Evolutionary conservation across 2,113 vertebrate genomes (phyloP).

Genomic region (Zosterops lateralis): DNA sequence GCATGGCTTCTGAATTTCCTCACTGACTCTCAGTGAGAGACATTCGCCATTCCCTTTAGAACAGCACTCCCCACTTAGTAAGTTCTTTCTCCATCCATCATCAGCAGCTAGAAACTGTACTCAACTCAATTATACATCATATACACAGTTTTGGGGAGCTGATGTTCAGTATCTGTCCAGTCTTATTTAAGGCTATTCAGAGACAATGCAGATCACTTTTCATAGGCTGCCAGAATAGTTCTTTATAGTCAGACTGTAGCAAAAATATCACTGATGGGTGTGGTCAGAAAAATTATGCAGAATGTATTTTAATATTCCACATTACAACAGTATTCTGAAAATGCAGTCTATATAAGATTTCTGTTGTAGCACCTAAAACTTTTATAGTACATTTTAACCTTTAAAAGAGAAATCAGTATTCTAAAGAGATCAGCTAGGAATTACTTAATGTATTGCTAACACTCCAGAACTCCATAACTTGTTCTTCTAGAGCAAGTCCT

Average conservation of each 20-base stretch:
- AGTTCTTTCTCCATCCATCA: background rate
- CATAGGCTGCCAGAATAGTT: background rate
- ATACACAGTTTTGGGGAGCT: background rate
- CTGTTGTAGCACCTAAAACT: background rate
- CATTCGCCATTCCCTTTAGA: background rate
- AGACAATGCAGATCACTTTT: background rate
- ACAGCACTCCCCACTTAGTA: background rate
- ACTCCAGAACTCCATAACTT: background rate
- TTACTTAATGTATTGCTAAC: background rate
- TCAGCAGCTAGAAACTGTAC: background rate
- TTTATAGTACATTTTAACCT: background rate
- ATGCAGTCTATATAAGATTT: background rate
- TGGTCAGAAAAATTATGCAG: background rate
- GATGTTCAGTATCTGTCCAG: background rate
- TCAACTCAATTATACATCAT: fast-evolving
- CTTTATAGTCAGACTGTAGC: background rate
- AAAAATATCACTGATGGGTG: background rate
- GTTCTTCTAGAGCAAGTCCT: slow-evolving; percentile 2
- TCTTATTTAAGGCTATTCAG: background rate
- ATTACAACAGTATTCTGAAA: background rate
- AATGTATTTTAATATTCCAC: background rate
- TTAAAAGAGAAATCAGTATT: background rate
- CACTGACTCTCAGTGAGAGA: background rate
- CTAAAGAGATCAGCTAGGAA: background rate
- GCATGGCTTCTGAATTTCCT: background rate